Base-by-base conservation (phyloP, 2,888 invertebrate species). In the Stenotaenia linearis region DNA sequence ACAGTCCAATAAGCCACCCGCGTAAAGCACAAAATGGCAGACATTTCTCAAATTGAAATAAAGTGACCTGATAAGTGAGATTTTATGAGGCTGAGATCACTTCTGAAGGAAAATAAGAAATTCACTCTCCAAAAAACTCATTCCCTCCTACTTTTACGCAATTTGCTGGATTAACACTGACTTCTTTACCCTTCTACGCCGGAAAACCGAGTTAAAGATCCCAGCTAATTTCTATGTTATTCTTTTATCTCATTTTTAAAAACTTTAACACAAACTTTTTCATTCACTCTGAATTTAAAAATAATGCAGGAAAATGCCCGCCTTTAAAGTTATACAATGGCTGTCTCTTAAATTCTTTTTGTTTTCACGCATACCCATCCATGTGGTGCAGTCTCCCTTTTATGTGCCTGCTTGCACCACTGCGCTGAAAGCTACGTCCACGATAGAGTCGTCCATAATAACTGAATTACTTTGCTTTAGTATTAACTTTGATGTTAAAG, bases 1-100 rank as follows among this genome's bases (percentile, higher is more conserved):
- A 25, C 69, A 28, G 69, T 69, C 69, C 69, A 69, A 69, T 69
- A 69, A 69, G 69, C 69, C 69, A 28, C 69, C 69, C 28, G 69
- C 69, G 69, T 69, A 69, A 69, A 28, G 69, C 69, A 69, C 69
- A 69, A 69, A 69, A 69, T 69, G 69, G 69, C 69, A 69, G 69
- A 69, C 69, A 69, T 69, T 69, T 69, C 28, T 69, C 69, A 69
- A 69, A 69, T 69, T 69, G 69, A 69, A 69, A 69, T 69, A 69
- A 69, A 69, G 69, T 69, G 69, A 69, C 25, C 69, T 69, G 69
- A 69, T 69, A 69, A 69, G 69, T 69, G 69, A 69, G 69, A 69
- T 69, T 69, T 69, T 69, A 69, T 69, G 69, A 69, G 69, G 69
- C 69, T 69, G 69, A 69, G 69, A 69, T 5, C 25, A 28, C 10